These are phyloP conservation scores for Rutilus rutilus DNA, from an alignment of 2,113 vertebrate genomes.

Conservation along the genomic window DNA sequence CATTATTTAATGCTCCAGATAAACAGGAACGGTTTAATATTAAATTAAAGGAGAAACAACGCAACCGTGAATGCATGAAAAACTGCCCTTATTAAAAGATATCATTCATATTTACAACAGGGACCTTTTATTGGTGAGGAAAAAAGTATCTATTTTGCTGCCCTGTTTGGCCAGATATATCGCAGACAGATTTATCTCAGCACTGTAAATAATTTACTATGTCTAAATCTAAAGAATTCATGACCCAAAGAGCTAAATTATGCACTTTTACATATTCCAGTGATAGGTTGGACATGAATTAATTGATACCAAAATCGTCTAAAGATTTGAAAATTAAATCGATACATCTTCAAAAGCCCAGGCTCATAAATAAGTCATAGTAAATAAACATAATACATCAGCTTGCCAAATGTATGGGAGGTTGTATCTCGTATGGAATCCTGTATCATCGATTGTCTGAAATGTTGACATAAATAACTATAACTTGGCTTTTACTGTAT, in stretches of 20 bases:
- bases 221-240: conserved; percentile 67
- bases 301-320: conserved; percentile 68
- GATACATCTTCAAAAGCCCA: conserved; percentile 68
- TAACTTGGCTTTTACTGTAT: background rate
- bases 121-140: conserved; percentile 44
- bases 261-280: conserved; percentile 64
- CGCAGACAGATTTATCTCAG: conserved; percentile 66
- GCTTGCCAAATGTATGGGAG: conserved; percentile 53
- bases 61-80: conserved; percentile 14
- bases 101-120: conserved; percentile 60
- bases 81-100: conserved; percentile 58
- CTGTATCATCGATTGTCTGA: conserved; percentile 22
- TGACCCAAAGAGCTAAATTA: conserved; percentile 66
- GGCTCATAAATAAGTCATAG: conserved; percentile 70
- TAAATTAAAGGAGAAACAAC: conserved; percentile 29
- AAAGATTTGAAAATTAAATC: conserved; percentile 72
- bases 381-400: conserved; percentile 66
- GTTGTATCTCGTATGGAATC: conserved; percentile 29
- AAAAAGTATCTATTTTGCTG: conserved; percentile 19
- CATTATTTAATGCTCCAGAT: conserved; percentile 17
- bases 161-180: conserved; percentile 54
- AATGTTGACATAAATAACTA: background rate
- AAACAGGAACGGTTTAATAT: conserved; percentile 29
- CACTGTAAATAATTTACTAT: conserved; percentile 70
- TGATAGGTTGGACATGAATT: conserved; percentile 63